phyloP scores from a whole-genome alignment of 2,113 vertebrate species.

The Falcunculus frontatus region DNA sequence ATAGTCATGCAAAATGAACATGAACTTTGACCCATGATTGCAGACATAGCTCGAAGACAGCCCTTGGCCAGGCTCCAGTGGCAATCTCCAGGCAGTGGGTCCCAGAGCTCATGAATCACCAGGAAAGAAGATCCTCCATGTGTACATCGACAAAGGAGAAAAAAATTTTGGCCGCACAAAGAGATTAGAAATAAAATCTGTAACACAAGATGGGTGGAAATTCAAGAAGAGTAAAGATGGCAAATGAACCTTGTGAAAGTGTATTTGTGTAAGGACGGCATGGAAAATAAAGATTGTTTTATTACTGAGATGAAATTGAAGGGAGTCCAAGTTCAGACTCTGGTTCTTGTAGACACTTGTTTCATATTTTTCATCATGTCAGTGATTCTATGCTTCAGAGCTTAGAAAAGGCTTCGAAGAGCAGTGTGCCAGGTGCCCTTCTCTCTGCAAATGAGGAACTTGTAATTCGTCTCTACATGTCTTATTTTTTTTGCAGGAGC shows the following conservation, averaged over 20 bases:
- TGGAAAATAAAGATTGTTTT: neutral
- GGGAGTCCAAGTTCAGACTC: neutral
- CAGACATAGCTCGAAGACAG: neutral
- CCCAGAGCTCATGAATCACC: neutral
- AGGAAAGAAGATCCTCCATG: neutral
- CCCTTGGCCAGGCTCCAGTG: neutral
- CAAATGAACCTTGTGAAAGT: neutral
- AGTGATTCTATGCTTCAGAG: neutral
- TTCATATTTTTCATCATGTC: neutral
- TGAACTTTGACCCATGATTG: neutral
- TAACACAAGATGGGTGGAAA: neutral
- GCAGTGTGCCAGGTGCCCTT: neutral
- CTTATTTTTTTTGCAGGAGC: neutral
- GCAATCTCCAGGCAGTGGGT: neutral
- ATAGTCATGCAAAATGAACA: neutral
- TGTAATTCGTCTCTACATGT: fast-evolving
- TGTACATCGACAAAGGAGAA: neutral
- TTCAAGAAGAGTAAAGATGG: neutral
- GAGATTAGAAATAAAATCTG: neutral
- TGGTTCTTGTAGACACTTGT: neutral
- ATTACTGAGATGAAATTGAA: neutral
- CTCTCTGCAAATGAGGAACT: neutral
- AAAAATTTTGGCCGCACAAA: neutral
- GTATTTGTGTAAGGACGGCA: neutral
- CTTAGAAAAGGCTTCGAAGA: neutral